Conservation (phyloP, 2,113 vertebrate species). For the Syrmaticus mikado region DNA sequence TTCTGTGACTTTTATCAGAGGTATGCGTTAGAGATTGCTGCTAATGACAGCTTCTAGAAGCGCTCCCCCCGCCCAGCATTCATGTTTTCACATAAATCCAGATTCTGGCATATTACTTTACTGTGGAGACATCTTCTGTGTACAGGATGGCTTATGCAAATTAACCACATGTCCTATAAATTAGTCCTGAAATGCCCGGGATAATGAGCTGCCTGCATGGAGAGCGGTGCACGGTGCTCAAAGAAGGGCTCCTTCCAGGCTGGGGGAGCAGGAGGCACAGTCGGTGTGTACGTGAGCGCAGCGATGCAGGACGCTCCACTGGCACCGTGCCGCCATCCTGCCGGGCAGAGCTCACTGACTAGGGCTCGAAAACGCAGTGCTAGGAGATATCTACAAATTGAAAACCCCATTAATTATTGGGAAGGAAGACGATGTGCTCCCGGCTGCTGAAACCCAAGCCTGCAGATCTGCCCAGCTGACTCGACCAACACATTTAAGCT, state of each 20-base stretch:
- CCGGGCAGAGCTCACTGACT: background rate
- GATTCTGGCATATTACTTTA: constrained; percentile 41
- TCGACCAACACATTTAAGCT: background rate
- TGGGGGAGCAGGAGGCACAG: background rate
- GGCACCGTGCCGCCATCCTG: background rate
- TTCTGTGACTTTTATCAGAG: constrained; percentile 11
- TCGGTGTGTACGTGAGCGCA: background rate
- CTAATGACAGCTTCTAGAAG: constrained; percentile 28
- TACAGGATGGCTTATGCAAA: constrained; percentile 66
- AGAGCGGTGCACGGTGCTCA: background rate
- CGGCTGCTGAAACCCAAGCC: background rate
- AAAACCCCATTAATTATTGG: background rate
- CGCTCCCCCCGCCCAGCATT: background rate
- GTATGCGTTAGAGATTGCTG: background rate
- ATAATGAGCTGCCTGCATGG: constrained; percentile 29
- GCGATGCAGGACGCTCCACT: background rate
- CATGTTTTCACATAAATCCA: constrained; percentile 49
- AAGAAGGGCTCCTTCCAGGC: background rate
- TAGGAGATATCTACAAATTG: background rate
- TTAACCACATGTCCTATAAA: constrained; percentile 62
- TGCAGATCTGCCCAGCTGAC: background rate
- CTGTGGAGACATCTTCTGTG: constrained; percentile 60
- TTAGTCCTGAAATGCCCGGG: constrained; percentile 59
- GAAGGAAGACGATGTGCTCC: background rate
- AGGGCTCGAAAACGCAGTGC: background rate